These are phyloP conservation scores for Drosophila mayri DNA, from an alignment of 1,140 invertebrate genomes.

Conservation along the genomic window DNA sequence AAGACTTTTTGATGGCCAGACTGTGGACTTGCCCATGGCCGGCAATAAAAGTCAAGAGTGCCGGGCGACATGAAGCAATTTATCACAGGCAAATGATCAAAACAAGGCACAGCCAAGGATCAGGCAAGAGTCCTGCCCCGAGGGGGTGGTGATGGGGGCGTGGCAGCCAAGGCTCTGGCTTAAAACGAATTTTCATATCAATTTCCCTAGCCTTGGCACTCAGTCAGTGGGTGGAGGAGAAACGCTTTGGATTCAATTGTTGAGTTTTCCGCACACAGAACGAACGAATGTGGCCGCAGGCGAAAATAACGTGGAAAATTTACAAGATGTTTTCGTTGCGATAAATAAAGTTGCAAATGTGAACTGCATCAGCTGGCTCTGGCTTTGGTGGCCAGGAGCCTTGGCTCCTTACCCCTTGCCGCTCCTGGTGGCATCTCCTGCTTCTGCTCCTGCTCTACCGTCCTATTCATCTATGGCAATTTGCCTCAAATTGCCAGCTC, in stretches of 20 bases:
- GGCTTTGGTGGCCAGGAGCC: not conserved
- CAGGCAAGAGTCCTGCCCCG: constrained; percentile 21
- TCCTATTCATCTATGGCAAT: constrained; percentile 43
- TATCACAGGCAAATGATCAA: constrained; percentile 81
- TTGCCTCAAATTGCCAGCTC: constrained; percentile 48
- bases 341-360: constrained; percentile 82
- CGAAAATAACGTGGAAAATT: constrained; percentile 77
- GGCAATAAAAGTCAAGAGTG: constrained; percentile 81
- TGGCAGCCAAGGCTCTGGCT: constrained; percentile 59
- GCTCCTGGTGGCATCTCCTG: not conserved
- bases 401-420: not conserved
- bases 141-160: constrained; percentile 31
- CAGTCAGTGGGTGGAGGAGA: constrained; percentile 32
- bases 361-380: constrained; percentile 58
- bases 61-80: constrained; percentile 75
- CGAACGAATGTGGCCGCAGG: constrained; percentile 49
- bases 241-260: constrained; percentile 74
- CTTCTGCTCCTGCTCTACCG: not conserved
- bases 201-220: constrained; percentile 47
- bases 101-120: constrained; percentile 44
- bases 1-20: constrained; percentile 65
- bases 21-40: constrained; percentile 63
- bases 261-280: constrained; percentile 65
- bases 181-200: constrained; percentile 80
- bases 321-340: constrained; percentile 80